Percentiles rank a stretch among this genome's conserved stretches.
These are phyloP conservation scores for Halocynthia aurantium DNA, from an alignment of 23 tunicate species.

Conservation along the genomic window DNA sequence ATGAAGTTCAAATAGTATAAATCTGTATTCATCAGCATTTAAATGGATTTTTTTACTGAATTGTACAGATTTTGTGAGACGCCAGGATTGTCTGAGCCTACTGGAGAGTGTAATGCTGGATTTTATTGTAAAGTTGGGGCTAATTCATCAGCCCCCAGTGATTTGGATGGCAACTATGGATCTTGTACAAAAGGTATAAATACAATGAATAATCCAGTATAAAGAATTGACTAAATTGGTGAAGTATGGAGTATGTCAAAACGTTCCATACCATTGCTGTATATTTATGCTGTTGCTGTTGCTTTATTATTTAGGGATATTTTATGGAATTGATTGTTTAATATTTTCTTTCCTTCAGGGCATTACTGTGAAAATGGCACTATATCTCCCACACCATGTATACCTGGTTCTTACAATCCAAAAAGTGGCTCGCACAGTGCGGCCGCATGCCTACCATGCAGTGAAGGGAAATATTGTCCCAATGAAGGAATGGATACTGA, in stretches of 20 bases:
- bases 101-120: slow-evolving; percentile 62
- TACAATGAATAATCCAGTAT: no score
- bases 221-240: no score
- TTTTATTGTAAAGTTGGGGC: slow-evolving; percentile 69
- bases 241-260: no score
- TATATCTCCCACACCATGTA: slow-evolving; percentile 44
- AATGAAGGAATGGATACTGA: slow-evolving; percentile 43
- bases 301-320: not conserved
- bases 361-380: slow-evolving; percentile 60
- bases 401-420: slow-evolving; percentile 65
- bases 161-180: slow-evolving; percentile 39
- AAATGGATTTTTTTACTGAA: no score
- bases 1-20: not conserved
- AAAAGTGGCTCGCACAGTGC: slow-evolving; percentile 27
- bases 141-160: slow-evolving; percentile 48
- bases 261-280: not conserved
- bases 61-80: slow-evolving; percentile 58
- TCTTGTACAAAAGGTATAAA: slow-evolving; percentile 54
- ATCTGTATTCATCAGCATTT: not conserved
- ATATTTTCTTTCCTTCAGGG: slow-evolving; percentile 27
- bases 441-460: slow-evolving; percentile 55
- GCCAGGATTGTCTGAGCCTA: slow-evolving; percentile 48
- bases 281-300: not conserved
- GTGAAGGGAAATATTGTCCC: slow-evolving; percentile 73
- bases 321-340: not conserved